Evolutionary conservation across 2,797 vertebrate genomes (phyloP).

Genomic region (Leptoclinus maculatus): DNA sequence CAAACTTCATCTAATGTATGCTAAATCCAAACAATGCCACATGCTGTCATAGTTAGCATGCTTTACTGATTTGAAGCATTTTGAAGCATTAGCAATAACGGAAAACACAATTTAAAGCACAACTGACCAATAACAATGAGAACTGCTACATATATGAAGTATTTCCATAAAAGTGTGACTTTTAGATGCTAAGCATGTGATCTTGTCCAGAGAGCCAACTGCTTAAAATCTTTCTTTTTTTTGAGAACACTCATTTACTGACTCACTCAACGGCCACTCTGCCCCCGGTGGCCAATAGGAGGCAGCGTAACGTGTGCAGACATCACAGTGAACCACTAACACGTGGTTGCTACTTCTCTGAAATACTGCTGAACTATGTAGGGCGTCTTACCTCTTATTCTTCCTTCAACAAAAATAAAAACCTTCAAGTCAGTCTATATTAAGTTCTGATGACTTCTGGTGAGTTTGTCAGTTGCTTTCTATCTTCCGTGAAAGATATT

Average conservation of each 20-base stretch:
- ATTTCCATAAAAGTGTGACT: not conserved
- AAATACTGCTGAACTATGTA: not conserved
- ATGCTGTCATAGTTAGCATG: not conserved
- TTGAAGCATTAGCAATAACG: not conserved
- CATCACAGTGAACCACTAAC: not conserved
- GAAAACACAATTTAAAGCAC: not conserved
- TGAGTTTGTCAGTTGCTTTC: conserved; percentile 9
- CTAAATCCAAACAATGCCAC: not conserved
- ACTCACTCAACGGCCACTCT: not conserved
- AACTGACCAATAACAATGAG: not conserved
- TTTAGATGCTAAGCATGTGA: not conserved
- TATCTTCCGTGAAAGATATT: conserved; percentile 1
- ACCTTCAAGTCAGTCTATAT: not conserved
- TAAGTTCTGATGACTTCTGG: not conserved
- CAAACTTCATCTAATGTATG: not conserved
- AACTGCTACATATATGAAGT: not conserved
- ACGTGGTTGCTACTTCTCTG: not conserved
- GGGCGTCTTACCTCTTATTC: not conserved
- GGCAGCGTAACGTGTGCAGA: not conserved
- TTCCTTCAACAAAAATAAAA: not conserved
- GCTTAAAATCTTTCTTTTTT: not conserved
- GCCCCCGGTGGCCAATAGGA: conserved; percentile 3
- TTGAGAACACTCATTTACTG: not conserved
- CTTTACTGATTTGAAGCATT: not conserved
- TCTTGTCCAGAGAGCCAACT: not conserved